These are phyloP conservation scores for Diachrysia chrysitis DNA, from an alignment of 2,888 invertebrate genomes.

Conservation along the genomic window DNA sequence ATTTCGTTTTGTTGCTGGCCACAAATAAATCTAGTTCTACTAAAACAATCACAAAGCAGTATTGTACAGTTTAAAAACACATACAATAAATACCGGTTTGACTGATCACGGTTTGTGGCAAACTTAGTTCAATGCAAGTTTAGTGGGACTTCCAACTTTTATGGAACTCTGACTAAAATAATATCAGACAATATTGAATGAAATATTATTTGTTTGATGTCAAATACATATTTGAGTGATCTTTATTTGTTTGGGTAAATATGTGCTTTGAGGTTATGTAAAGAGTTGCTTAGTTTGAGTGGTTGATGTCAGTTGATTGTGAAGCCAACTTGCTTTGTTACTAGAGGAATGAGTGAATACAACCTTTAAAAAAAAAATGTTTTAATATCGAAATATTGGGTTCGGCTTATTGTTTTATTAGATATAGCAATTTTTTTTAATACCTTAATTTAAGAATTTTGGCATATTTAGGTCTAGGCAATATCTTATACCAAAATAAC, in stretches of 20 bases:
- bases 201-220: constrained; percentile 1
- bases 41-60: background rate
- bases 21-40: background rate
- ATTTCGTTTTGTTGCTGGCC: background rate
- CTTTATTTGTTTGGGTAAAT: background rate
- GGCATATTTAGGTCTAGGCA: no score
- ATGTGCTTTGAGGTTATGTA: background rate
- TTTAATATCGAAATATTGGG: no score
- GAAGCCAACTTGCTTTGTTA: background rate
- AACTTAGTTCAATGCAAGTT: background rate
- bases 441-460: no score
- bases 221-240: background rate
- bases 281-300: background rate
- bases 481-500: no score
- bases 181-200: background rate
- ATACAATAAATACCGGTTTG: background rate
- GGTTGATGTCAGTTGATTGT: background rate
- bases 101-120: background rate
- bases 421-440: no score
- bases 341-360: no score
- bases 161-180: background rate
- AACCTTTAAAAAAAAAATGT: no score
- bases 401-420: no score
- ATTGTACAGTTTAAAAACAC: background rate
- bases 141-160: background rate